phyloP scores from a whole-genome alignment of 2,113 vertebrate genomes.

The Aegithalos caudatus region DNA sequence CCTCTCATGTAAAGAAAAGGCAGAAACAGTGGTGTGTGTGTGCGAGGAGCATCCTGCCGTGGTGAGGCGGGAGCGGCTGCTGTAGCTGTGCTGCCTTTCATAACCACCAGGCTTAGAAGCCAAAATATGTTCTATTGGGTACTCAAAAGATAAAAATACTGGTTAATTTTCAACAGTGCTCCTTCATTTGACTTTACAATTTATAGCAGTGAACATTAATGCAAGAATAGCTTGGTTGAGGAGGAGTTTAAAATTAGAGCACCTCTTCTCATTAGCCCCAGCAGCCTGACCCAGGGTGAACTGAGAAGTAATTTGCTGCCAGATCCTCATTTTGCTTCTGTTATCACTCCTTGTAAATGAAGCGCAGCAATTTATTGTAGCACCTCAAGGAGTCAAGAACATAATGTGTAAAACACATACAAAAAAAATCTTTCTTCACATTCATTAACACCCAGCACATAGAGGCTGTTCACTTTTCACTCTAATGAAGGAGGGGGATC shows the following conservation, averaged over 20 bases:
- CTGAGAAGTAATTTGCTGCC: conserved; percentile 81
- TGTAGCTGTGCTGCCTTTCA: conserved; percentile 54
- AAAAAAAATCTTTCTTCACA: conserved; percentile 84
- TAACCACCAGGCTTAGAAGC: conserved; percentile 73
- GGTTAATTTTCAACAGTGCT: conserved; percentile 83
- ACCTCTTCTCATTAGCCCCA: conserved; percentile 83
- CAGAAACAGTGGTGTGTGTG: background rate
- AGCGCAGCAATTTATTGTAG: conserved; percentile 84
- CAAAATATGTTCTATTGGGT: conserved; percentile 79
- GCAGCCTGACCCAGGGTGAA: conserved; percentile 82
- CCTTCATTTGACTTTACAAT: conserved; percentile 89
- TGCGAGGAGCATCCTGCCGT: background rate
- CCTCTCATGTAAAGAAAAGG: background rate
- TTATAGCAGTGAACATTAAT: conserved; percentile 80
- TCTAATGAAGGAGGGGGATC: conserved; percentile 81
- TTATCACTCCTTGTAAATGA: conserved; percentile 83
- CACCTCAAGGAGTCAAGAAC: conserved; percentile 93
- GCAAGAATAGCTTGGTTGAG: conserved; percentile 80
- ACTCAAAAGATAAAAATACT: conserved; percentile 81
- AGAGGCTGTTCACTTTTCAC: conserved; percentile 78
- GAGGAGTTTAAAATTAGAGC: conserved; percentile 87
- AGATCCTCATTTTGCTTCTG: conserved; percentile 84
- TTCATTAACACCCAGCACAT: conserved; percentile 87
- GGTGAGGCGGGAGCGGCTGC: conserved; percentile 27
- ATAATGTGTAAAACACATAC: conserved; percentile 89